These are phyloP conservation scores for Sitta carolinensis DNA, from an alignment of 2,797 vertebrate genomes.

Conservation along the genomic window DNA sequence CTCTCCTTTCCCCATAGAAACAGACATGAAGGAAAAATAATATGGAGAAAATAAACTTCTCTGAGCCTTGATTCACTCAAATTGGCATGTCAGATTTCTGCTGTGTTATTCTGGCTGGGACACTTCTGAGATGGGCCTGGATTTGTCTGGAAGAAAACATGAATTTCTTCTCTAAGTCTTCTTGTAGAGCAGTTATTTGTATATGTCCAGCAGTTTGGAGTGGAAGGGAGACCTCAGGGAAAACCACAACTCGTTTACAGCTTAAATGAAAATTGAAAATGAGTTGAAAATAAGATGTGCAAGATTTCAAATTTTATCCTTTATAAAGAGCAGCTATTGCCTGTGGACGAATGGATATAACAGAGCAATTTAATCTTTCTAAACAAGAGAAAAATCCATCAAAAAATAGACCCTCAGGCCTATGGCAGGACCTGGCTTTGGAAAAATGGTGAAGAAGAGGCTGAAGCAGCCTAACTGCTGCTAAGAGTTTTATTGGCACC, in stretches of 20 bases:
- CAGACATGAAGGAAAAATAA: neutral
- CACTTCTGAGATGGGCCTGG: neutral
- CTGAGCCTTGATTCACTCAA: neutral
- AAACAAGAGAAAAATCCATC: slow-evolving; percentile 28
- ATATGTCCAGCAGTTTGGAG: neutral
- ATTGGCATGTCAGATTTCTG: neutral
- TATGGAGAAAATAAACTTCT: neutral
- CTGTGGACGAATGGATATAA: neutral
- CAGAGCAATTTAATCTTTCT: slow-evolving; percentile 32
- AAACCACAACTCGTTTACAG: slow-evolving; percentile 14
- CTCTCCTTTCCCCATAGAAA: neutral
- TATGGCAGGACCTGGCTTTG: neutral
- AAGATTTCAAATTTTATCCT: neutral
- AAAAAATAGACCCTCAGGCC: neutral
- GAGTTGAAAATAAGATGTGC: slow-evolving; percentile 10
- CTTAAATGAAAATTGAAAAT: slow-evolving; percentile 20
- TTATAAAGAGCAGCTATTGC: slow-evolving; percentile 13
- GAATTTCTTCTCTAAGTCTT: neutral
- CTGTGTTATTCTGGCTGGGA: neutral
- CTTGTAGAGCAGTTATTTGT: slow-evolving; percentile 1
- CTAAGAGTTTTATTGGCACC: slow-evolving; percentile 5
- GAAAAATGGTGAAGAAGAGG: neutral
- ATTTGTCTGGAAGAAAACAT: slow-evolving; percentile 1
- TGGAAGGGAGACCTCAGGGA: slow-evolving; percentile 17
- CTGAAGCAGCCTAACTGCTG: neutral